Evolutionary conservation across 2,797 vertebrate species (phyloP).

Genomic region (Austrolebias charrua): DNA sequence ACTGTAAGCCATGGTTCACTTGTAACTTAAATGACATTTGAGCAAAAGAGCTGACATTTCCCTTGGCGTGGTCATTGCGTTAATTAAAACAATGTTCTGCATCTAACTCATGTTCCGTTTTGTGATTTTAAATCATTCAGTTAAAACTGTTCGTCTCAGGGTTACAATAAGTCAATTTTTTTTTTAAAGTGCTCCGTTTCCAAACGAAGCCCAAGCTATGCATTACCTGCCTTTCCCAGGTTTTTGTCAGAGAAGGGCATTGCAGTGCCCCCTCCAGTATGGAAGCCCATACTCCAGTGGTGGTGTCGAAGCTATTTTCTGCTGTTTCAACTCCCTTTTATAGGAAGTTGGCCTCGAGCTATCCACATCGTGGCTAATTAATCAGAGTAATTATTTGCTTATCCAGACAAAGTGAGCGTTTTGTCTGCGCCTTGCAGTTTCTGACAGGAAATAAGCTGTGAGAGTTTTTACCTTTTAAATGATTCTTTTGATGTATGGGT

Average conservation of each 20-base stretch:
- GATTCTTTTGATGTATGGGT: constrained; percentile 12
- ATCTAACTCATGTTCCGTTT: neutral
- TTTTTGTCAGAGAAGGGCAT: constrained; percentile 67
- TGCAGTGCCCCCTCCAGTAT: constrained; percentile 57
- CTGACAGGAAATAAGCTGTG: constrained; percentile 58
- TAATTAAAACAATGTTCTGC: neutral
- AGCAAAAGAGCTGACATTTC: neutral
- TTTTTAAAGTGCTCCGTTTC: constrained; percentile 19
- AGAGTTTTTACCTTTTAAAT: constrained; percentile 30
- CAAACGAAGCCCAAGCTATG: constrained; percentile 29
- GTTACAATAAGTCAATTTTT: constrained; percentile 30
- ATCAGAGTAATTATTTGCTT: constrained; percentile 83
- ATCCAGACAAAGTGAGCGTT: constrained; percentile 79
- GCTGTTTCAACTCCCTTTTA: constrained; percentile 73
- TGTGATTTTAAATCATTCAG: neutral
- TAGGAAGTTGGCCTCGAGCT: constrained; percentile 75
- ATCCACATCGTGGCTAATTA: constrained; percentile 81
- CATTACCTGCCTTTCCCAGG: constrained; percentile 41
- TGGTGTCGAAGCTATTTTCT: constrained; percentile 62
- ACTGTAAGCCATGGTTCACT: neutral
- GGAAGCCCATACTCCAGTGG: no score
- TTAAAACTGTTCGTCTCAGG: constrained; percentile 3
- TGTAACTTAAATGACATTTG: neutral
- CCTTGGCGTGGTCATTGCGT: neutral
- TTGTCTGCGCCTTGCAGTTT: constrained; percentile 78